A percentile compares a stretch with the other conserved stretches of the same genome.
These are phyloP conservation scores for Eustalomyia histrio DNA, from an alignment of 2,888 invertebrate species.

Conservation along the genomic window DNA sequence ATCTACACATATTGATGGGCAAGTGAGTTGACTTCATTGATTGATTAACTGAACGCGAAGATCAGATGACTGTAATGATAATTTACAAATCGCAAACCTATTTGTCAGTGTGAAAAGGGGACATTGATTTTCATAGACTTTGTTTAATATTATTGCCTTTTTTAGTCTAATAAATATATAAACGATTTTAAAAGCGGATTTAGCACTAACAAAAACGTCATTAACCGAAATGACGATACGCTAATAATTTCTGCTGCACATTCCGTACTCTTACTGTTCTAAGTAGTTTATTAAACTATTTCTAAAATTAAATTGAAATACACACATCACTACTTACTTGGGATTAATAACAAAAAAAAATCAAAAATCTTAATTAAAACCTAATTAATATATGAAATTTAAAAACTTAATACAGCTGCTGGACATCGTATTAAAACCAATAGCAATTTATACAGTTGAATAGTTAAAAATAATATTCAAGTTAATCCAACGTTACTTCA, in stretches of 20 bases:
- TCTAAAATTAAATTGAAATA: background rate
- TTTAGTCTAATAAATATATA: too few relatives aligned
- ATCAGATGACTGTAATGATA: background rate
- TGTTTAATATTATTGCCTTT: too few relatives aligned
- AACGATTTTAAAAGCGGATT: too few relatives aligned
- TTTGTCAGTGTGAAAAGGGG: background rate
- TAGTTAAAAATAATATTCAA: too few relatives aligned
- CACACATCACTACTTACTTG: background rate
- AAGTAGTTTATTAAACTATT: background rate
- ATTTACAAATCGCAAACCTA: background rate
- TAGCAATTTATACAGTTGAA: too few relatives aligned
- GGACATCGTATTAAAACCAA: too few relatives aligned
- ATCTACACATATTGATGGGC: slow-evolving; percentile 1
- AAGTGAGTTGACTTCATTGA: slow-evolving; percentile 35
- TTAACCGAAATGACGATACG: slow-evolving; percentile 70
- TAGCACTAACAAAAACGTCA: slow-evolving; percentile 71
- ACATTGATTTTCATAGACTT: too few relatives aligned
- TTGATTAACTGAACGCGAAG: slow-evolving; percentile 23
- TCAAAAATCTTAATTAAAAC: background rate
- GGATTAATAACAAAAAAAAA: background rate
- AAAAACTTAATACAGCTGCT: too few relatives aligned
- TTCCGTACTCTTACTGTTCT: background rate
- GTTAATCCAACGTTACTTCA: too few relatives aligned
- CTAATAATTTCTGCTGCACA: background rate
- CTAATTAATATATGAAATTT: background rate